Evolutionary conservation across 1,140 invertebrate genomes (phyloP).

Genomic region (Ooceraea biroi): DNA sequence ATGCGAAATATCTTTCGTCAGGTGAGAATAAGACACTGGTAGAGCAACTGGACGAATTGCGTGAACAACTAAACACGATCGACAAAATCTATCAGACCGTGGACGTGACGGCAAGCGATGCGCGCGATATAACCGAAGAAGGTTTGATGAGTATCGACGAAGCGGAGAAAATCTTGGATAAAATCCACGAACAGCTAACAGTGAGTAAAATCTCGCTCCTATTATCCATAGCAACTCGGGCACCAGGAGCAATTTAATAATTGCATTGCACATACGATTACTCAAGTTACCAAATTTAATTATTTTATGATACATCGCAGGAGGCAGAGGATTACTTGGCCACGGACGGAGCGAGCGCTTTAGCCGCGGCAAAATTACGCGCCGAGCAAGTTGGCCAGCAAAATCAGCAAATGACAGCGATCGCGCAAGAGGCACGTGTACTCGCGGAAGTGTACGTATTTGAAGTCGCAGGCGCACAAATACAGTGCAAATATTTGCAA

Average conservation of each 20-base stretch:
- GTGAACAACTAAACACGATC: slow-evolving; percentile 89
- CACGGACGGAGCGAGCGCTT: slow-evolving; percentile 92
- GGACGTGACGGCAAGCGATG: slow-evolving; percentile 87
- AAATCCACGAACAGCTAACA: slow-evolving; percentile 90
- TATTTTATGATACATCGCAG: slow-evolving; percentile 82
- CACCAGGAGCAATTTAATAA: slow-evolving; percentile 39
- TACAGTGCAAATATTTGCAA: background rate
- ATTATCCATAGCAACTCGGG: slow-evolving; percentile 9
- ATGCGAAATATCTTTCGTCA: slow-evolving; percentile 44
- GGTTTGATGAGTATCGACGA: slow-evolving; percentile 90
- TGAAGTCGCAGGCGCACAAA: background rate
- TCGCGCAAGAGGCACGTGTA: slow-evolving; percentile 94
- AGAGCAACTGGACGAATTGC: slow-evolving; percentile 90
- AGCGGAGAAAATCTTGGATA: slow-evolving; percentile 91
- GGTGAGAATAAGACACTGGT: slow-evolving; percentile 89
- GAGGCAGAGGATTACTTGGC: slow-evolving; percentile 92
- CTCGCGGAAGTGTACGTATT: slow-evolving; percentile 91
- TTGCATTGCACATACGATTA: slow-evolving; percentile 45
- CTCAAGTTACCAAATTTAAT: background rate
- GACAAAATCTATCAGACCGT: slow-evolving; percentile 89
- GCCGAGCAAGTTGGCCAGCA: slow-evolving; percentile 96
- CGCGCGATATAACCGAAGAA: slow-evolving; percentile 88
- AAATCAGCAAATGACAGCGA: slow-evolving; percentile 95
- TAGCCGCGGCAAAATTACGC: slow-evolving; percentile 92
- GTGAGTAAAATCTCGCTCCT: slow-evolving; percentile 78